Evolutionary conservation across 1,140 invertebrate species (phyloP).

Genomic region (Triops cancriformis): DNA sequence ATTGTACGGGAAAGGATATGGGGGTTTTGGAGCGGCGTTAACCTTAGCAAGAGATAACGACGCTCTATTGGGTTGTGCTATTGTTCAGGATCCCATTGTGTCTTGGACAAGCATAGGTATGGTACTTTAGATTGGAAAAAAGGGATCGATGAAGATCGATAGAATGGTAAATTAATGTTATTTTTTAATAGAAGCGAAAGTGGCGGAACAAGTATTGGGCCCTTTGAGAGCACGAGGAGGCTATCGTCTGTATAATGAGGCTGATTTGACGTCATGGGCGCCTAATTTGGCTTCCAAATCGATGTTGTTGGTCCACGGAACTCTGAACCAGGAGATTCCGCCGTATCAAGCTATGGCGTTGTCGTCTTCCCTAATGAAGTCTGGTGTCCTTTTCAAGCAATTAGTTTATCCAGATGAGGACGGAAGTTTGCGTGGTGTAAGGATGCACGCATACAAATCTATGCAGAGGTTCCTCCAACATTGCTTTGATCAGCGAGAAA

Average conservation of each 20-base stretch:
- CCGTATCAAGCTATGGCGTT: not conserved
- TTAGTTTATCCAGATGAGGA: not conserved
- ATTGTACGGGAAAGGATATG: conserved; percentile 47
- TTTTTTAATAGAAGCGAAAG: conserved; percentile 60
- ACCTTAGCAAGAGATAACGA: conserved; percentile 56
- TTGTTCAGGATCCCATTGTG: conserved; percentile 69
- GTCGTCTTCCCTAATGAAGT: not conserved
- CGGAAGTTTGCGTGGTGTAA: not conserved
- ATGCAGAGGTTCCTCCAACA: conserved; percentile 9
- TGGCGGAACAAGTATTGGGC: conserved; percentile 73
- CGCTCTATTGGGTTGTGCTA: conserved; percentile 60
- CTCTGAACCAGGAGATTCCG: conserved; percentile 58
- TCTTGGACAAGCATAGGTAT: conserved; percentile 48
- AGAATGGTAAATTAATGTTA: not conserved
- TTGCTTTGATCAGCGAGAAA: not conserved
- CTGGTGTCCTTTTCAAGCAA: not conserved
- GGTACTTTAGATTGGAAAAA: too few relatives aligned
- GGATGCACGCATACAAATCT: not conserved
- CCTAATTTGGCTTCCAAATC: conserved; percentile 48
- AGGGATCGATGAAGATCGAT: not conserved
- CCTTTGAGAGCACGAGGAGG: conserved; percentile 53
- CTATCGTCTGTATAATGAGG: conserved; percentile 57
- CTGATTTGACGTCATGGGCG: conserved; percentile 60
- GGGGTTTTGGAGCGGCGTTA: conserved; percentile 60
- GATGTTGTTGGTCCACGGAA: conserved; percentile 62